These are phyloP conservation scores for Ectemnius continuus DNA, from an alignment of 2,888 invertebrate species.

Conservation along the genomic window DNA sequence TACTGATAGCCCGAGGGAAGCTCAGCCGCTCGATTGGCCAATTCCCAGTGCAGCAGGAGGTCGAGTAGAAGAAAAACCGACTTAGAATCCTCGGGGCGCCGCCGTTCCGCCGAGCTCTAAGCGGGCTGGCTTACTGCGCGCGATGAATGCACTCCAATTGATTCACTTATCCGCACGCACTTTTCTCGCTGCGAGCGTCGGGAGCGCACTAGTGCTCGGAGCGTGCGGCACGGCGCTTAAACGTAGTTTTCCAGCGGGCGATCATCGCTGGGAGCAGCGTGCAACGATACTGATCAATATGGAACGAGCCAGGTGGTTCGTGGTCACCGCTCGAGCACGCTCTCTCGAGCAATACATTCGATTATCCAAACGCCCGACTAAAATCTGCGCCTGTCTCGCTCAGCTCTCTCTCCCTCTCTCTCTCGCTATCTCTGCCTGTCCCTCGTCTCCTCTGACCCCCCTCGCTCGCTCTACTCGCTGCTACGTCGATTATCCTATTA, in stretches of 20 bases:
- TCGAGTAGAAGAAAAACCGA: not conserved
- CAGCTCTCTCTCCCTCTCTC: no score
- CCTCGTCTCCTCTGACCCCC: no score
- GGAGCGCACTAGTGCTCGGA: slow-evolving; percentile 29
- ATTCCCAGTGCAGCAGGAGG: no score
- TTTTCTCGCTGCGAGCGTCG: slow-evolving; percentile 36
- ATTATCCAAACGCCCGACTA: slow-evolving; percentile 14
- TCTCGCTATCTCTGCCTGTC: no score
- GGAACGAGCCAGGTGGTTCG: slow-evolving; percentile 20
- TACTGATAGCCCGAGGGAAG: no score
- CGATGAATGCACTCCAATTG: slow-evolving; percentile 50
- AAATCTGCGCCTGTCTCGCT: slow-evolving; percentile 24
- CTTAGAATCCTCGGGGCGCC: slow-evolving; percentile 18
- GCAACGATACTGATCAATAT: slow-evolving; percentile 54
- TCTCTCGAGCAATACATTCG: slow-evolving; percentile 16
- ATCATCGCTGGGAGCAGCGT: slow-evolving; percentile 37
- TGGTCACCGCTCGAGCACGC: slow-evolving; percentile 10
- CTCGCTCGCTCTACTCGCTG: slow-evolving; percentile 23
- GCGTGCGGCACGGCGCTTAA: slow-evolving; percentile 44
- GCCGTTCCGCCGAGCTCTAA: slow-evolving; percentile 9
- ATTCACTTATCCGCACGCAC: slow-evolving; percentile 51
- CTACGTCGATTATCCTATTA: slow-evolving; percentile 35
- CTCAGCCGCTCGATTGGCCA: no score
- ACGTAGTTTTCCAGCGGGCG: slow-evolving; percentile 39
- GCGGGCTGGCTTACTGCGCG: slow-evolving; percentile 39